Evolutionary conservation across 2,113 vertebrate species (phyloP).

Genomic region (Vicugna pacos): DNA sequence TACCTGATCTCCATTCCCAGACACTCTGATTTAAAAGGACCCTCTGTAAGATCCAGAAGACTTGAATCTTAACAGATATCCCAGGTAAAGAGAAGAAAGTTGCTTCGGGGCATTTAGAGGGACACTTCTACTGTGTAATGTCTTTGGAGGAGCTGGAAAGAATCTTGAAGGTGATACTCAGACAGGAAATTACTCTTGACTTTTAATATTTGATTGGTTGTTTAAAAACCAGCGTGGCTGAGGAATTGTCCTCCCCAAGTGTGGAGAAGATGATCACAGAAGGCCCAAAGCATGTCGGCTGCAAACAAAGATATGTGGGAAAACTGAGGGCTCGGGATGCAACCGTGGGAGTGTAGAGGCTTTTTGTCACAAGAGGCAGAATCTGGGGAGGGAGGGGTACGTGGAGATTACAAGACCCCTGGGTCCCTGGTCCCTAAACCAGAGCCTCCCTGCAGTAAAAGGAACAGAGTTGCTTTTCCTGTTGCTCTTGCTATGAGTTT

Average conservation of each 20-base stretch:
- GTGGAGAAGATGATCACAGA: background rate
- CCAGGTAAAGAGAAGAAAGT: background rate
- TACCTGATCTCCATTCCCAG: background rate
- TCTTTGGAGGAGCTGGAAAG: background rate
- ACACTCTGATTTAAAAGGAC: background rate
- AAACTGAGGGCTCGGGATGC: background rate
- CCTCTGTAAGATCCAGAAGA: background rate
- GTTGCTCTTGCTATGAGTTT: background rate
- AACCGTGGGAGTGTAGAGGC: background rate
- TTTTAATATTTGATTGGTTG: constrained; percentile 10
- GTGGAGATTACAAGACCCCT: background rate
- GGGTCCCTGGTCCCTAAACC: background rate
- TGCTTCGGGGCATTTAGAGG: background rate
- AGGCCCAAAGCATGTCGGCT: background rate
- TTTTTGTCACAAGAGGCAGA: background rate
- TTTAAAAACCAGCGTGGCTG: background rate
- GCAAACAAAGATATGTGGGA: background rate
- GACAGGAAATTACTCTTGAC: background rate
- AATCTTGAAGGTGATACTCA: background rate
- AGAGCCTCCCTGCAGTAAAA: background rate
- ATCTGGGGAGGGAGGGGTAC: background rate
- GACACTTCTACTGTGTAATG: background rate
- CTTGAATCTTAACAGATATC: background rate
- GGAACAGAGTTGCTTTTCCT: background rate
- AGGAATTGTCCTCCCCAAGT: background rate